Conservation (phyloP, 2,888 invertebrate species). For the Aphodius sticticus region DNA sequence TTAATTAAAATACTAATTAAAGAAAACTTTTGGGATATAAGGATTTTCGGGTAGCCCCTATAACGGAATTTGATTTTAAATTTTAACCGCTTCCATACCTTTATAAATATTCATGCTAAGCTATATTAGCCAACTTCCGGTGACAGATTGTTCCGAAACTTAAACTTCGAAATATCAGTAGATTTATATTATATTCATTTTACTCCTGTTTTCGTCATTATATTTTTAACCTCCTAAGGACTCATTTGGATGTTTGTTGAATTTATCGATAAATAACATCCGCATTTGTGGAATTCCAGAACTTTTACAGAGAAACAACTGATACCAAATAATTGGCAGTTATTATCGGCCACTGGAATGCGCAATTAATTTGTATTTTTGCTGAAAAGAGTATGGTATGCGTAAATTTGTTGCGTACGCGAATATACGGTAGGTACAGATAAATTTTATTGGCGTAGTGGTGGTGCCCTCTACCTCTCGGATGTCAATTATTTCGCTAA, state of each 20-base stretch:
- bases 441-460: background rate
- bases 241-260: no score
- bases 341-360: background rate
- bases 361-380: background rate
- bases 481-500: constrained; percentile 4
- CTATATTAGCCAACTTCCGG: background rate
- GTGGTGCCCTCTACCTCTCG: background rate
- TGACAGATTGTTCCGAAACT: background rate
- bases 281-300: background rate
- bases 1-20: background rate
- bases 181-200: no score
- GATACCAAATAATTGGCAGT: background rate
- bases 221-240: no score
- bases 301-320: background rate
- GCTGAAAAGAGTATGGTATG: background rate
- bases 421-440: background rate
- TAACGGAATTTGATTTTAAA: background rate
- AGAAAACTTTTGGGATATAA: background rate
- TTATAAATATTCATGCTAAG: background rate
- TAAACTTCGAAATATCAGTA: background rate
- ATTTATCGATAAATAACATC: no score
- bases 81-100: background rate
- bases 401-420: background rate
- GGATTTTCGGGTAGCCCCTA: background rate
- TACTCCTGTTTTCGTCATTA: no score